Percentiles rank a stretch among this genome's conserved stretches.
Conservation (phyloP, 2,888 invertebrate genomes). For the Bombylius major region DNA sequence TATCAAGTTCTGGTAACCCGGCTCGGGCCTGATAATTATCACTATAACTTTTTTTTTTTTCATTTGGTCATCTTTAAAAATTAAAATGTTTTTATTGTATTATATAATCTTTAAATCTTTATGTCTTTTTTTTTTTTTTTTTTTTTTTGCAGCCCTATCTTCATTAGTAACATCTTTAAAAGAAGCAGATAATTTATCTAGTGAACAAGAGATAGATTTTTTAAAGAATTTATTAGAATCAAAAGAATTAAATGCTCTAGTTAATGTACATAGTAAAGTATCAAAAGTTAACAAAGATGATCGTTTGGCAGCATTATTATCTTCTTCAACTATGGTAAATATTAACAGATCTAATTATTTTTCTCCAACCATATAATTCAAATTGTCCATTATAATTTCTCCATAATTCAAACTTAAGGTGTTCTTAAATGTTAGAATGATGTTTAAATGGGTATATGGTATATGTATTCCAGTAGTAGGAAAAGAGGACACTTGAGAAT, state of each 20-base stretch:
- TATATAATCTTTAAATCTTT: not conserved
- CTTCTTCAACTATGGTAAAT: conserved; percentile 66
- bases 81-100: not conserved
- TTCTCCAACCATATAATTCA: not conserved
- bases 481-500: too few relatives aligned
- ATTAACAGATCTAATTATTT: not conserved
- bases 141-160: conserved; percentile 52
- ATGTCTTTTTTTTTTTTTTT: not conserved
- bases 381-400: not conserved
- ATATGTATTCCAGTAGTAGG: too few relatives aligned
- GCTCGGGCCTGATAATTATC: too few relatives aligned
- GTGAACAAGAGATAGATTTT: conserved; percentile 78
- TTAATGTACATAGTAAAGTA: conserved; percentile 83
- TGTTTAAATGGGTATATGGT: not conserved
- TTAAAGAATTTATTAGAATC: conserved; percentile 72
- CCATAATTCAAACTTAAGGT: not conserved
- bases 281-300: conserved; percentile 73
- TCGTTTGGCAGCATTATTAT: conserved; percentile 69
- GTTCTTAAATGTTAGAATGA: too few relatives aligned
- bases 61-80: not conserved
- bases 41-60: not conserved
- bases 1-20: too few relatives aligned
- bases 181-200: conserved; percentile 60
- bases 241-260: conserved; percentile 76
- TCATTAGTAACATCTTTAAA: conserved; percentile 69